A percentile compares a stretch with the other conserved stretches of the same genome.
These are phyloP conservation scores for Ashinkailepas kermadecensis DNA, from an alignment of 2,888 invertebrate species.

Conservation along the genomic window DNA sequence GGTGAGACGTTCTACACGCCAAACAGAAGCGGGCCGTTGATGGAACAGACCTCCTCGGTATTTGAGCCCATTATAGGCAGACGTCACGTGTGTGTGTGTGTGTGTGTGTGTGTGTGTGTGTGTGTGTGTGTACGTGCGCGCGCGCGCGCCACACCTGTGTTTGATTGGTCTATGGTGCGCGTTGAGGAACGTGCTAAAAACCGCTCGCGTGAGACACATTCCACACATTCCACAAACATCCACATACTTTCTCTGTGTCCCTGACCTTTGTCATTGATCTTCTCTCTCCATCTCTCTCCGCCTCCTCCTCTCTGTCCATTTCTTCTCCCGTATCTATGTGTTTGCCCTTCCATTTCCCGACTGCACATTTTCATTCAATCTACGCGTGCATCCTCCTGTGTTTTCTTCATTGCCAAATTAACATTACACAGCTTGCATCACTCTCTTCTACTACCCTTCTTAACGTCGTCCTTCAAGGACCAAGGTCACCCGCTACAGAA, in stretches of 20 bases:
- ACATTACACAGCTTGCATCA: too few species aligned
- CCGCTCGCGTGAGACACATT: not conserved
- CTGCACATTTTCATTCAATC: too few species aligned
- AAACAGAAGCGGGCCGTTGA: not conserved
- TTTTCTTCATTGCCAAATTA: too few species aligned
- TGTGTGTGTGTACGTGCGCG: too few species aligned
- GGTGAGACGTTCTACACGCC: not conserved
- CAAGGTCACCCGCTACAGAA: too few species aligned
- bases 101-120: not conserved
- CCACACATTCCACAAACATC: conserved; percentile 5
- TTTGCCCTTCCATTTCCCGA: too few species aligned
- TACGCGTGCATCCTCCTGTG: too few species aligned
- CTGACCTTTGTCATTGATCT: not conserved
- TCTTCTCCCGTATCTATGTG: not conserved
- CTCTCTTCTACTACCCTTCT: too few species aligned
- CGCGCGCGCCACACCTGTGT: not conserved
- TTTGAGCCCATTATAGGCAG: not conserved
- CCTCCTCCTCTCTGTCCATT: not conserved
- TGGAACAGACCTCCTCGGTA: too few species aligned
- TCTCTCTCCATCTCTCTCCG: not conserved
- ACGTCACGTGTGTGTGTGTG: not conserved
- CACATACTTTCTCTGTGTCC: not conserved
- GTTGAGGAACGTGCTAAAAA: not conserved
- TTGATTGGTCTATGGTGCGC: not conserved
- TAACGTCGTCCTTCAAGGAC: too few species aligned